Conservation (phyloP, 2,888 invertebrate genomes). For the Elysia crispata region DNA sequence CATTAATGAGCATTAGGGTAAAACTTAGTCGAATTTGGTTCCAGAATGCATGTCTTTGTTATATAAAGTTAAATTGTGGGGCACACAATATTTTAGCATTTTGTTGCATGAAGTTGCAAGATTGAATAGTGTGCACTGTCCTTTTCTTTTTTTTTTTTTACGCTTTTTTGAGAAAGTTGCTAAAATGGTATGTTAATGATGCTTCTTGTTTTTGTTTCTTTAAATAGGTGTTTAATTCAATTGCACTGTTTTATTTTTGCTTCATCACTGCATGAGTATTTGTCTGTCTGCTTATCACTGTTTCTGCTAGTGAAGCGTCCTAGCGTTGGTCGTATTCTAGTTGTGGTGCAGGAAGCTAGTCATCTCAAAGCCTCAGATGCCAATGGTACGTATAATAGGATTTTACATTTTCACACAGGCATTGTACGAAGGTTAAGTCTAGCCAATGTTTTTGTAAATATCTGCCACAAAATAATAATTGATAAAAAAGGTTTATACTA, state of each 20-base stretch:
- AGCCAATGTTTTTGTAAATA: too few relatives aligned
- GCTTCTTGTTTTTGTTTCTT: neutral
- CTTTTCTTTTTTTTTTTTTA: too few relatives aligned
- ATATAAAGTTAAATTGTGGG: too few relatives aligned
- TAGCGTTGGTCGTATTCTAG: slow-evolving; percentile 81
- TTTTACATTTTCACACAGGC: neutral
- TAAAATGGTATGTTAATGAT: neutral
- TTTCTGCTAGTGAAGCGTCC: slow-evolving; percentile 64
- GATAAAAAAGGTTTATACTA: too few relatives aligned
- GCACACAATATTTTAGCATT: too few relatives aligned
- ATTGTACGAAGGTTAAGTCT: neutral
- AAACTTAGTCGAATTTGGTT: too few relatives aligned
- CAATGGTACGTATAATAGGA: slow-evolving; percentile 72
- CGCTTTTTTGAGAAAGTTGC: neutral
- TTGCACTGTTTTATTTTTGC: slow-evolving; percentile 34
- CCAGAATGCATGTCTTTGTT: too few relatives aligned
- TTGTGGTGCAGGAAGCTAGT: slow-evolving; percentile 78
- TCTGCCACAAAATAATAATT: too few relatives aligned
- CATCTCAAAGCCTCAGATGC: slow-evolving; percentile 73
- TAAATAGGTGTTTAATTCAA: neutral
- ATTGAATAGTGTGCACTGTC: too few relatives aligned
- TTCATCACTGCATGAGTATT: slow-evolving; percentile 4
- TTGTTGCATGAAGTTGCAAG: too few relatives aligned
- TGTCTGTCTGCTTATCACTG: neutral
- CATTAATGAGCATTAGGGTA: too few relatives aligned